Evolutionary conservation across 2,888 invertebrate species (phyloP), one percentile per base, ranked within the genome.

Genomic region (Mythimna vitellina): DNA sequence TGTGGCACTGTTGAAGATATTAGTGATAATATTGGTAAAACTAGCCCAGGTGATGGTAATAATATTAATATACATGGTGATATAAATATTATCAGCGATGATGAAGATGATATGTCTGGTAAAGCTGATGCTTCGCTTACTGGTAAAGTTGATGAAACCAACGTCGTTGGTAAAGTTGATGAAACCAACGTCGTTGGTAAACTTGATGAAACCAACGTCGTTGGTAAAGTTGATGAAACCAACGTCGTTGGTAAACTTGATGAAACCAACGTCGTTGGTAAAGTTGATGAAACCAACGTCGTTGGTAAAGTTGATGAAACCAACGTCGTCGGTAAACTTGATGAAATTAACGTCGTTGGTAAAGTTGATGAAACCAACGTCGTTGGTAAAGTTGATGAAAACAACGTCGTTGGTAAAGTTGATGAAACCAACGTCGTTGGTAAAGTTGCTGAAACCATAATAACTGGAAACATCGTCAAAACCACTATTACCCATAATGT

Each of bases 1-100:
- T 12, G 17, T 12, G 4, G 29, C 8, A n/a, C 32, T 68, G 12
- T 9, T 3, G 25, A 29, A 38, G 32, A 42, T n/a, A 14, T n/a
- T 8, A 46, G 32, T 9, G 10, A 46, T 10, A 42, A 58, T 79
- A 12, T 65, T 73, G 14, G 9, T 22, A 32, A 17, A 22, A 17
- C 1, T 38, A 46, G 5, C 60, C 20, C 14, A 1, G 42, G 0
- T 17, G 42, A 9, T 54, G 22, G 1, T n/a, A 17, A 17, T 20
- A 8, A 46, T 4, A 20, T 25, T 29, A 32, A 8, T 20, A 12
- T 38, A 65, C 6, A 12, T 8, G 29, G 20, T 56, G 49, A 56
- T 2, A 35, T 57, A 8, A 63, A 73, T 46, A 42, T 73, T 46
- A 74, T 61, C 22, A 65, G 58, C 29, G 65, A 80, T 51, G 60